These are phyloP conservation scores for Clivina fossor DNA, from an alignment of 2,888 invertebrate genomes.

Conservation along the genomic window DNA sequence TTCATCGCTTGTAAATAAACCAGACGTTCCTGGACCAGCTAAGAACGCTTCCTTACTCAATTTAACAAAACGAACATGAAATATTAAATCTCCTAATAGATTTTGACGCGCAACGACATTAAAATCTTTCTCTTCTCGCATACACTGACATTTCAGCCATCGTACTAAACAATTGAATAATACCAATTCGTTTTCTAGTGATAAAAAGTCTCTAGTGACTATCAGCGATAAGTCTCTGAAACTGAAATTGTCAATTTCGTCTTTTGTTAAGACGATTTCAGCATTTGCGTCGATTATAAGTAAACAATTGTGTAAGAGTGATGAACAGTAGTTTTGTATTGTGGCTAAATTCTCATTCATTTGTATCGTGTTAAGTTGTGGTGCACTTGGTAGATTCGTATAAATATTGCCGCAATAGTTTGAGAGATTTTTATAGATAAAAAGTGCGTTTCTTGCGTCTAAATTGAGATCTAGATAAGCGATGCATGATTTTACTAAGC, in stretches of 20 bases:
- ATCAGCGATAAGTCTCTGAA: conserved; percentile 66
- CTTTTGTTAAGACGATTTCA: conserved; percentile 58
- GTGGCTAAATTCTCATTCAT: not conserved
- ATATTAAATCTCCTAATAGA: conserved; percentile 58
- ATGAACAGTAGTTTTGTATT: conserved; percentile 53
- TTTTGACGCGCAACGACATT: conserved; percentile 55
- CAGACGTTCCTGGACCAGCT: conserved; percentile 53
- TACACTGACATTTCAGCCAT: conserved; percentile 57
- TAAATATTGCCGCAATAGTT: conserved; percentile 45
- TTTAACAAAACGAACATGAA: conserved; percentile 66
- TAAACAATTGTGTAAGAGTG: conserved; percentile 68
- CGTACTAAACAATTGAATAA: conserved; percentile 53
- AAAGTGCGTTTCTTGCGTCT: conserved; percentile 64
- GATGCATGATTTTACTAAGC: conserved; percentile 68
- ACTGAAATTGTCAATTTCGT: conserved; percentile 63
- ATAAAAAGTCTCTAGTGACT: conserved; percentile 67
- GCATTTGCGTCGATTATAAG: conserved; percentile 63
- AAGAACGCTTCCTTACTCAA: conserved; percentile 67
- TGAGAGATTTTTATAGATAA: conserved; percentile 61
- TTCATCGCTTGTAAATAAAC: conserved; percentile 41
- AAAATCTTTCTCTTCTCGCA: conserved; percentile 53
- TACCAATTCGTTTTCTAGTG: conserved; percentile 63
- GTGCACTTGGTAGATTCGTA: conserved; percentile 41
- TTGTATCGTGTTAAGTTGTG: not conserved
- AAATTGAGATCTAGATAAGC: conserved; percentile 66